Evolutionary conservation across 2,113 vertebrate species (phyloP).

Genomic region (Micronisus gabar): DNA sequence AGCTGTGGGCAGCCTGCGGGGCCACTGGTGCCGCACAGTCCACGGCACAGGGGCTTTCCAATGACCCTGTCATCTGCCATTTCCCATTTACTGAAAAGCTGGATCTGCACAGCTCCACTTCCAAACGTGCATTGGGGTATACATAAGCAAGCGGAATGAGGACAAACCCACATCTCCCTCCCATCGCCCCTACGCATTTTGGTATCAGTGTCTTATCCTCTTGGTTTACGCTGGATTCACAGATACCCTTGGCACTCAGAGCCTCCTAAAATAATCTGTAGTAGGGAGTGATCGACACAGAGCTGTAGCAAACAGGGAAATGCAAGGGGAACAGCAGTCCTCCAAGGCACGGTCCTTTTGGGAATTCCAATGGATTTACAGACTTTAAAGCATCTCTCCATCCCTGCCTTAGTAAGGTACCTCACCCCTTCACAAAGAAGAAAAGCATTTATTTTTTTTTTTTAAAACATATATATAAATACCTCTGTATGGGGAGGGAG

Average conservation of each 20-base stretch:
- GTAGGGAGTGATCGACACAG: not conserved
- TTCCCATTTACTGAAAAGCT: not conserved
- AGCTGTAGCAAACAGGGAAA: not conserved
- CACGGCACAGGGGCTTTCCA: fast-evolving
- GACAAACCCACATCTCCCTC: not conserved
- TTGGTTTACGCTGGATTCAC: not conserved
- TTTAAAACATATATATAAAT: not conserved
- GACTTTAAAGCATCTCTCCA: not conserved
- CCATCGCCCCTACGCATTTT: fast-evolving
- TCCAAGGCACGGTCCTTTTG: fast-evolving
- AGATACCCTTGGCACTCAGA: not conserved
- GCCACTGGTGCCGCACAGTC: fast-evolving
- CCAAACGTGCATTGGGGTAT: fast-evolving
- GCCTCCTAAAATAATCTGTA: not conserved
- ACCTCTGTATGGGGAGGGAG: not conserved
- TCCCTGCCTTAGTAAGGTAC: too few species aligned
- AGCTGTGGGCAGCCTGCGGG: not conserved
- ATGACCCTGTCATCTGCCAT: not conserved
- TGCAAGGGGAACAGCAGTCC: fast-evolving
- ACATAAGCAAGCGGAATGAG: not conserved
- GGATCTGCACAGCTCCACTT: not conserved
- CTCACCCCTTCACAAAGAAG: not conserved
- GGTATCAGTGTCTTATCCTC: too few species aligned
- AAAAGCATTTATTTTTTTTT: not conserved
- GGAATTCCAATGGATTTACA: not conserved